Evolutionary conservation across 2,113 vertebrate species (phyloP).

Genomic region (Aspiorhynchus laticeps): DNA sequence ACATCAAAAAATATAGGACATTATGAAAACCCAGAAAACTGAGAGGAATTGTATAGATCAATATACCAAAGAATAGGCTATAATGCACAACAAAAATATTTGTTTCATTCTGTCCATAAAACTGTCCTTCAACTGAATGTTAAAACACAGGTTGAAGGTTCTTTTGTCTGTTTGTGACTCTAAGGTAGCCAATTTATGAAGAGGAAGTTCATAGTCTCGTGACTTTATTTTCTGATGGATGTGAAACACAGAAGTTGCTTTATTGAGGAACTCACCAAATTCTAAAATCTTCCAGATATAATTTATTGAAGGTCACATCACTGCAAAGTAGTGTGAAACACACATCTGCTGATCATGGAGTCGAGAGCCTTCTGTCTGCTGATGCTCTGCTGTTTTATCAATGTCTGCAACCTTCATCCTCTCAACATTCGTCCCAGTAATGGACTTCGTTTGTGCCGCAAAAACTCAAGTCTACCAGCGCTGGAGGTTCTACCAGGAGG

Average conservation of each 20-base stretch:
- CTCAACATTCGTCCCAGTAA: conserved; percentile 52
- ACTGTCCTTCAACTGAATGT: not conserved
- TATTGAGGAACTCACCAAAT: not conserved
- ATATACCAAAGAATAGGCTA: not conserved
- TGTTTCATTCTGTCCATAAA: not conserved
- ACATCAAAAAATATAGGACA: not conserved
- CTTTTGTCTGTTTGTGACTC: not conserved
- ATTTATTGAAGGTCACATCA: not conserved
- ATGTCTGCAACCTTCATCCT: conserved; percentile 51
- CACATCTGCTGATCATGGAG: conserved; percentile 52
- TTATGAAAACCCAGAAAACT: not conserved
- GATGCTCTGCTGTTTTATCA: conserved; percentile 53
- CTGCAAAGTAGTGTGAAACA: not conserved
- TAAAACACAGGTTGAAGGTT: not conserved
- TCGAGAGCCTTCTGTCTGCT: conserved; percentile 45
- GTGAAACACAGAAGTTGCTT: conserved; percentile 16
- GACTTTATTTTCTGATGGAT: not conserved
- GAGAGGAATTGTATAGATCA: not conserved
- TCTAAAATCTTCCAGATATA: not conserved
- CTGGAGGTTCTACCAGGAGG: conserved; percentile 89
- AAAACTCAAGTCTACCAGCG: conserved; percentile 67
- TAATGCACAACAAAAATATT: not conserved
- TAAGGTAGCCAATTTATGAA: not conserved
- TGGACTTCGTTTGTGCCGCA: conserved; percentile 75
- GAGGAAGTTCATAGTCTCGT: not conserved